These are phyloP conservation scores for Bursaphelenchus mucronatus DNA, from an alignment of 1,140 invertebrate genomes.

Conservation along the genomic window DNA sequence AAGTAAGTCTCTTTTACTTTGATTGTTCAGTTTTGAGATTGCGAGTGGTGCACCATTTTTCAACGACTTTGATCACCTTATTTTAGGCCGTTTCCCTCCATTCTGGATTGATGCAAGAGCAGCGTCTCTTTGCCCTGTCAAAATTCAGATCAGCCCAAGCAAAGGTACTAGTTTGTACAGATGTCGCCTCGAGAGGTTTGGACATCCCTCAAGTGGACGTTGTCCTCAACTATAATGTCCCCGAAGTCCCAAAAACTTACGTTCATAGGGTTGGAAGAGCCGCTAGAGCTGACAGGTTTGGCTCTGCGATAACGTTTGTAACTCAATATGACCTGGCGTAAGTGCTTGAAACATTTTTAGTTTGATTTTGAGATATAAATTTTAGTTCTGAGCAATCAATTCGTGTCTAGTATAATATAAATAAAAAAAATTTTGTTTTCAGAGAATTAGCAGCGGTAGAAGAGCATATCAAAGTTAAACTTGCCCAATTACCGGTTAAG, in stretches of 20 bases:
- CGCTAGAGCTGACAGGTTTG: slow-evolving; percentile 27
- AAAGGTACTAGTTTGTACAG: slow-evolving; percentile 52
- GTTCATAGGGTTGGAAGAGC: slow-evolving; percentile 57
- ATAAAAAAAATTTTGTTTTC: too few relatives aligned
- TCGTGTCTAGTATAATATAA: too few relatives aligned
- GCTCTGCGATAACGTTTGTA: slow-evolving; percentile 72
- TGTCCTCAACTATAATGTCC: slow-evolving; percentile 59
- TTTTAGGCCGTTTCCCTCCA: slow-evolving; percentile 54
- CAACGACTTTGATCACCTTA: background rate
- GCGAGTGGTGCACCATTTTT: background rate
- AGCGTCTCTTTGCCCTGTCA: slow-evolving; percentile 42
- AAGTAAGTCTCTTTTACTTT: slow-evolving; percentile 33
- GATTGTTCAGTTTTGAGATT: background rate
- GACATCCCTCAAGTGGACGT: slow-evolving; percentile 61
- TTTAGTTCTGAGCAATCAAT: too few relatives aligned
- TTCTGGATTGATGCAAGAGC: slow-evolving; percentile 47
- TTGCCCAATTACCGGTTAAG: slow-evolving; percentile 68
- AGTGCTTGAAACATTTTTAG: background rate
- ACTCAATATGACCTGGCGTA: slow-evolving; percentile 82
- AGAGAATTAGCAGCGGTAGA: background rate
- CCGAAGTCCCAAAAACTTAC: slow-evolving; percentile 54
- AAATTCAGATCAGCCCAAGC: slow-evolving; percentile 46
- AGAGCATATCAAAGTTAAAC: slow-evolving; percentile 51
- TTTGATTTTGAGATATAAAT: too few relatives aligned
- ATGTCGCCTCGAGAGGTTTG: slow-evolving; percentile 60